Conservation (phyloP, 92 coral and sea anemone genomes). For the Porites lobata region DNA sequence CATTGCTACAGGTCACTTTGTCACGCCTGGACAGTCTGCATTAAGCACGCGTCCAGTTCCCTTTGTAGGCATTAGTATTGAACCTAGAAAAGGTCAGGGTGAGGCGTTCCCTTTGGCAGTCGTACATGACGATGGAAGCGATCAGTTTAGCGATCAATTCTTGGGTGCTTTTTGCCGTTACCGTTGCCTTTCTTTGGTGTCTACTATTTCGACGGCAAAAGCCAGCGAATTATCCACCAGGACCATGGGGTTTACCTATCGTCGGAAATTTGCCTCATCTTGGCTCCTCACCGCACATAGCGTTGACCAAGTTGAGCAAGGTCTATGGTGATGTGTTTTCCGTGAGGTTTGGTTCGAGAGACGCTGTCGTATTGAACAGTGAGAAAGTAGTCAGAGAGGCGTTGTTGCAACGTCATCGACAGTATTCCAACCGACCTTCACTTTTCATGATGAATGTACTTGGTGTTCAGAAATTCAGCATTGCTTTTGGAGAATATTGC, state of each 20-base stretch:
- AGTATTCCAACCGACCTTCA: conserved; percentile 76
- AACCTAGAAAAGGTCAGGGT: background rate
- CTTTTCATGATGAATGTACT: conserved; percentile 45
- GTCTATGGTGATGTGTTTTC: conserved; percentile 78
- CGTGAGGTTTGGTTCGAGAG: conserved; percentile 70
- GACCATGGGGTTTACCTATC: conserved; percentile 79
- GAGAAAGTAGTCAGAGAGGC: conserved; percentile 70
- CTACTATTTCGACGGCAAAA: conserved; percentile 24
- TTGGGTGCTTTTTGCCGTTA: background rate
- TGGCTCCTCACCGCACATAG: conserved; percentile 76
- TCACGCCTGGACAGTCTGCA: conserved; percentile 35
- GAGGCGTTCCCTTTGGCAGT: background rate
- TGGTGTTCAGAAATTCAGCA: conserved; percentile 65
- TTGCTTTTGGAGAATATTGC: conserved; percentile 77
- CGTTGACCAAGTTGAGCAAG: conserved; percentile 68
- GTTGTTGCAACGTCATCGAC: conserved; percentile 60
- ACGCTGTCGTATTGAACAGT: conserved; percentile 75
- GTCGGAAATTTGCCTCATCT: conserved; percentile 79
- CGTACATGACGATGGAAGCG: background rate
- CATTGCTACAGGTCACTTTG: conserved; percentile 15
- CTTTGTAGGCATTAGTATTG: background rate
- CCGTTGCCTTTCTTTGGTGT: conserved; percentile 2
- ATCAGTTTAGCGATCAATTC: background rate
- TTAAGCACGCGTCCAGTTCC: background rate
- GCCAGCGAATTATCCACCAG: conserved; percentile 70